Conservation (phyloP, 2,888 invertebrate species). For the Lacanobia oleracea region DNA sequence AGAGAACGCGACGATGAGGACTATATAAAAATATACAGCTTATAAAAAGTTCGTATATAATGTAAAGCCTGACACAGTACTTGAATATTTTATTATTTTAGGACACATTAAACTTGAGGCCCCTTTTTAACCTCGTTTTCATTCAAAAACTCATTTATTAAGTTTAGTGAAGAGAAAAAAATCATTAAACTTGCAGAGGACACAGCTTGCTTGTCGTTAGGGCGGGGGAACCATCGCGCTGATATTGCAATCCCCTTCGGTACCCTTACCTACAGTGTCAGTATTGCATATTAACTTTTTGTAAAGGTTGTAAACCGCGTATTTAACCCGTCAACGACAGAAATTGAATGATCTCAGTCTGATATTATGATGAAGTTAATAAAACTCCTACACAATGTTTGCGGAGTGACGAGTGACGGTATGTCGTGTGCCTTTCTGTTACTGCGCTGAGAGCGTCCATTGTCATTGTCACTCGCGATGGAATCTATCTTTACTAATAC, state of each 20-base stretch:
- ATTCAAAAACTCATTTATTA: slow-evolving; percentile 61
- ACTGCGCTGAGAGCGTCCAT: not conserved
- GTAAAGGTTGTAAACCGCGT: slow-evolving; percentile 46
- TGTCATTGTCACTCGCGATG: not conserved
- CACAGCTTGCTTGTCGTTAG: slow-evolving; percentile 70
- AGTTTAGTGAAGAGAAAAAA: slow-evolving; percentile 61
- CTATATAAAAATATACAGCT: slow-evolving; percentile 50
- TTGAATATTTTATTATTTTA: slow-evolving; percentile 52
- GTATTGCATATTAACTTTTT: slow-evolving; percentile 69
- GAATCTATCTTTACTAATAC: no score
- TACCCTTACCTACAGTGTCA: slow-evolving; percentile 57
- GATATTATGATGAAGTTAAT: not conserved
- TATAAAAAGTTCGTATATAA: slow-evolving; percentile 52
- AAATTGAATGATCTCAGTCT: slow-evolving; percentile 34
- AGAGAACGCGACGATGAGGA: slow-evolving; percentile 43
- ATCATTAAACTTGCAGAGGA: slow-evolving; percentile 68
- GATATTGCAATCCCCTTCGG: slow-evolving; percentile 74
- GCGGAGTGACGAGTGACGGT: not conserved
- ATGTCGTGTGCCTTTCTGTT: slow-evolving; percentile 1
- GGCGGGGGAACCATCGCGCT: slow-evolving; percentile 56
- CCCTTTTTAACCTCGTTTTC: slow-evolving; percentile 42
- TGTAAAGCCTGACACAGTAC: slow-evolving; percentile 33
- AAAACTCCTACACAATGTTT: slow-evolving; percentile 14
- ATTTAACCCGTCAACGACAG: slow-evolving; percentile 43
- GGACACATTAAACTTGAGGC: slow-evolving; percentile 37